These are phyloP conservation scores for Acipenser oxyrinchus DNA, from an alignment of 2,797 vertebrate genomes.

Conservation along the genomic window DNA sequence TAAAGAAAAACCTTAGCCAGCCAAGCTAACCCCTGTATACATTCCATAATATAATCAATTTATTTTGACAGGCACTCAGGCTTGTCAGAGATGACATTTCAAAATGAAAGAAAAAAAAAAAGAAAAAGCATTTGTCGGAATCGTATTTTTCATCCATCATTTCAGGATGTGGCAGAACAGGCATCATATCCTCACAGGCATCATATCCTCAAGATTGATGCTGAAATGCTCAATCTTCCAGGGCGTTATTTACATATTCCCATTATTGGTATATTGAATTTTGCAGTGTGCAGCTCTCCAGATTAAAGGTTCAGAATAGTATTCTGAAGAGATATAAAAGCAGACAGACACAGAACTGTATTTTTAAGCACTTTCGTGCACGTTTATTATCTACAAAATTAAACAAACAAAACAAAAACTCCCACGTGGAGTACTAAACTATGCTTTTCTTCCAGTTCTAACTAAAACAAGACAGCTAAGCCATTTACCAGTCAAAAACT, in stretches of 20 bases:
- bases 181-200: neutral
- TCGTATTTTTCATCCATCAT: neutral
- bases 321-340: no score
- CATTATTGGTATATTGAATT: conserved; percentile 12
- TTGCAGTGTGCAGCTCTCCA: conserved; percentile 9
- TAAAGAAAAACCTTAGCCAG: no score
- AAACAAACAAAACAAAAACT: no score
- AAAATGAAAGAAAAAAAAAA: conserved; percentile 11
- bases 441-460: no score
- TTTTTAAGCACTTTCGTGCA: no score
- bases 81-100: conserved; percentile 18
- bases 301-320: conserved; percentile 5
- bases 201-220: neutral
- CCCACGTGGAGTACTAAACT: no score
- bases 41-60: conserved; percentile 11
- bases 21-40: neutral
- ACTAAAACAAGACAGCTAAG: no score
- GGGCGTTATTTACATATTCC: conserved; percentile 8
- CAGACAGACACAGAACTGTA: no score
- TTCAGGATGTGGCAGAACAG: neutral
- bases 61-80: conserved; percentile 1
- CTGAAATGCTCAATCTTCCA: conserved; percentile 10
- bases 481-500: no score
- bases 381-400: no score
- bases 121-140: neutral